phyloP scores from a whole-genome alignment of 2,888 invertebrate species.

The Aromia moschata region DNA sequence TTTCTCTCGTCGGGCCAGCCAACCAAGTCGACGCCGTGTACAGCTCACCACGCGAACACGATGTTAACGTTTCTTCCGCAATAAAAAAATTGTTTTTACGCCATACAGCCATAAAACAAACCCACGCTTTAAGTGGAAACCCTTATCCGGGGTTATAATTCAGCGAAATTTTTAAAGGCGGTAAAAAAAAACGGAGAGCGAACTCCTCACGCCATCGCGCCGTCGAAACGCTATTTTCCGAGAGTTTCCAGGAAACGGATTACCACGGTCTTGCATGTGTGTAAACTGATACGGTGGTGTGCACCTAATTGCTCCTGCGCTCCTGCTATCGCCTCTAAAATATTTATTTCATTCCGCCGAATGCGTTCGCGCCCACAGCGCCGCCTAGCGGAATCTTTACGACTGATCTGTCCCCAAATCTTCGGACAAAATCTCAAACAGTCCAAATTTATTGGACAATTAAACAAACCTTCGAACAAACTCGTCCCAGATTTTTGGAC shows the following conservation, averaged over 20 bases:
- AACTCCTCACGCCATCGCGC: conserved; percentile 16
- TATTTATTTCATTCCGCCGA: conserved; percentile 14
- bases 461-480: too few species aligned
- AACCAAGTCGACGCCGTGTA: too few species aligned
- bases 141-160: neutral
- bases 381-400: neutral
- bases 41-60: too few species aligned
- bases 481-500: too few species aligned
- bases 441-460: too few species aligned
- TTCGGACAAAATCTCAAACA: too few species aligned
- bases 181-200: conserved; percentile 13
- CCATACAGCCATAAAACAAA: too few species aligned
- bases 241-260: conserved; percentile 34
- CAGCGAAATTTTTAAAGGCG: conserved; percentile 1
- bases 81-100: too few species aligned
- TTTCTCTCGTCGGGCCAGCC: too few species aligned
- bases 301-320: conserved; percentile 31
- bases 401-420: too few species aligned
- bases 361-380: neutral
- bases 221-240: conserved; percentile 13
- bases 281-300: conserved; percentile 35
- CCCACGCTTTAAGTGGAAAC: too few species aligned
- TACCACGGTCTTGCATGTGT: conserved; percentile 35
- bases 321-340: conserved; percentile 1
- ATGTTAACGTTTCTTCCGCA: too few species aligned